Conservation (phyloP, 1,140 invertebrate genomes). For the Drosophila nigromelanica region DNA sequence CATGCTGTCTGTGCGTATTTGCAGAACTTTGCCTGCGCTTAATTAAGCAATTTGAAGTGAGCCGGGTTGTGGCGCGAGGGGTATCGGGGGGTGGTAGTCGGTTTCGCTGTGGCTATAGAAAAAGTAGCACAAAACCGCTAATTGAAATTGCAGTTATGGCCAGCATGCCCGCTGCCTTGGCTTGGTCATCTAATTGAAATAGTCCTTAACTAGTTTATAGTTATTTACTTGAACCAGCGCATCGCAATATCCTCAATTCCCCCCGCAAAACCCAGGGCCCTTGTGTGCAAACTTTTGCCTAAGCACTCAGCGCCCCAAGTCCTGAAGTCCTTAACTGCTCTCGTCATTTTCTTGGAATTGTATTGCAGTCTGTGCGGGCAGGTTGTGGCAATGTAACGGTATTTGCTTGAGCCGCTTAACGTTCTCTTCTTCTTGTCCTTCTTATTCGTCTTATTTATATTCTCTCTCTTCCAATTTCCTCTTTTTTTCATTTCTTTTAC, state of each 20-base stretch:
- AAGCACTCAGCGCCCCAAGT: conserved; percentile 13
- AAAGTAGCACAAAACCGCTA: conserved; percentile 76
- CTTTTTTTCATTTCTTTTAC: conserved; percentile 26
- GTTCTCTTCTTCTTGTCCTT: conserved; percentile 12
- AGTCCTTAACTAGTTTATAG: conserved; percentile 80
- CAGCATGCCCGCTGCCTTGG: conserved; percentile 41
- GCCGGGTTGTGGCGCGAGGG: conserved; percentile 1
- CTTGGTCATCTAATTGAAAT: conserved; percentile 75
- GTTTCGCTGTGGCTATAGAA: conserved; percentile 38
- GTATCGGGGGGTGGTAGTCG: not conserved
- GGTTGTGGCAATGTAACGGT: conserved; percentile 31
- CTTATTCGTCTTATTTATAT: conserved; percentile 23
- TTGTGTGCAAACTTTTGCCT: conserved; percentile 45
- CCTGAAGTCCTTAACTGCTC: conserved; percentile 27
- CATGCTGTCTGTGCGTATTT: conserved; percentile 48
- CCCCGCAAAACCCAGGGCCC: not conserved
- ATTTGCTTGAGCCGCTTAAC: conserved; percentile 57
- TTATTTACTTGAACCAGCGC: conserved; percentile 62
- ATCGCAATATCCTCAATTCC: not conserved
- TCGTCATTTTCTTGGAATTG: conserved; percentile 49
- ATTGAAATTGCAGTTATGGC: conserved; percentile 80
- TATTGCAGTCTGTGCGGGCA: conserved; percentile 31
- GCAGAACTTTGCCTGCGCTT: conserved; percentile 73
- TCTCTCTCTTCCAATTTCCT: not conserved
- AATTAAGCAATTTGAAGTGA: conserved; percentile 78